phyloP scores from a whole-genome alignment of 2,797 vertebrate species.

The Anabacerthia variegaticeps region DNA sequence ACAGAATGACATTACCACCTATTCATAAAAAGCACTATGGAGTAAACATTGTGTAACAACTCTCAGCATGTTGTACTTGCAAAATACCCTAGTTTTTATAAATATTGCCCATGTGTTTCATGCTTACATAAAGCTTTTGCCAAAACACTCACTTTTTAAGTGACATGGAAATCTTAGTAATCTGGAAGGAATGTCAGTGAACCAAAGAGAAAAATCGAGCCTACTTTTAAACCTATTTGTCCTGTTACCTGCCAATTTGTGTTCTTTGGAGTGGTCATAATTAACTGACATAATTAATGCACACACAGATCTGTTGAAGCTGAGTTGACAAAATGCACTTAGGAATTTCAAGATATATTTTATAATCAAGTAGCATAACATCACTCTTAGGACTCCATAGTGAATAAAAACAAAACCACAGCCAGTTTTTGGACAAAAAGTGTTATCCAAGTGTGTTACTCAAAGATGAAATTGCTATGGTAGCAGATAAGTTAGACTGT shows the following conservation, averaged over 20 bases:
- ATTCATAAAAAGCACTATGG: background rate
- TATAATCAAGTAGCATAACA: background rate
- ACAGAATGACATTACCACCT: background rate
- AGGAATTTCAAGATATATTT: background rate
- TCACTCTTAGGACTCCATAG: background rate
- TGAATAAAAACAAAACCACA: background rate
- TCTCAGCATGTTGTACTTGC: background rate
- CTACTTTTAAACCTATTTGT: background rate
- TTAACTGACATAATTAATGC: background rate
- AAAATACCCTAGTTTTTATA: background rate
- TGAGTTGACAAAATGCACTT: background rate
- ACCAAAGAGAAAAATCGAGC: background rate
- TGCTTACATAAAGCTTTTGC: background rate
- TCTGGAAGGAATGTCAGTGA: conserved; percentile 39
- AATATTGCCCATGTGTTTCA: background rate
- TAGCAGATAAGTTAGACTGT: background rate
- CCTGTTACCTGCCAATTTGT: background rate
- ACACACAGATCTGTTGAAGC: background rate
- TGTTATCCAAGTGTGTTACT: background rate
- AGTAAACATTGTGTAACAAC: background rate
- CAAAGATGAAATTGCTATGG: background rate
- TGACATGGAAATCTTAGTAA: conserved; percentile 11
- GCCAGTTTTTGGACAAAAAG: background rate
- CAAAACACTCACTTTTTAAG: conserved; percentile 7
- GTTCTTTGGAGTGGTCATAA: background rate